phyloP scores from a whole-genome alignment of 1,140 invertebrate genomes.

The Drosophila ogumai region DNA sequence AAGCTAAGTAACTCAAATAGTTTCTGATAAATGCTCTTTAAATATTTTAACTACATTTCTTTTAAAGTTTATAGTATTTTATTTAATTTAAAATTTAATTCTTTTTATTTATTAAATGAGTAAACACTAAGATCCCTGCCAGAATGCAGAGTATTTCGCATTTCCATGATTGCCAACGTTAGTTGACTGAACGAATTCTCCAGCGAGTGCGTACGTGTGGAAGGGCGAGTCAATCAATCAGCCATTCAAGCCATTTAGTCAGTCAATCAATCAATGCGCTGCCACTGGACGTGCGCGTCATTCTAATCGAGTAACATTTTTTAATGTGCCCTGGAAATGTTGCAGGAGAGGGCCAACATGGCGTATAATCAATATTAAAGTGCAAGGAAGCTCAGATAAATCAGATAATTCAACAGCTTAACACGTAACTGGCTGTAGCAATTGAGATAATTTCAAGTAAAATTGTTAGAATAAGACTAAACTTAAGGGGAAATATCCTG shows the following conservation, averaged over 20 bases:
- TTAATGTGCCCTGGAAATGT: conserved; percentile 32
- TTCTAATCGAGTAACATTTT: conserved; percentile 71
- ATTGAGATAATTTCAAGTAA: background rate
- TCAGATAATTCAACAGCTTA: conserved; percentile 7
- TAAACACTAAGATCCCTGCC: background rate
- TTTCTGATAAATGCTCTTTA: background rate
- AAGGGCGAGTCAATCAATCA: conserved; percentile 74
- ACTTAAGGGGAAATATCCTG: conserved; percentile 1
- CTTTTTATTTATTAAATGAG: background rate
- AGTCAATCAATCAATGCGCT: conserved; percentile 76
- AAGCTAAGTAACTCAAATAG: no score
- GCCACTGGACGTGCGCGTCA: conserved; percentile 61
- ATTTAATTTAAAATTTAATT: background rate
- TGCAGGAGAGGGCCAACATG: conserved; percentile 30
- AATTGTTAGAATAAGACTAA: conserved; percentile 3
- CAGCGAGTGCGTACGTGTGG: conserved; percentile 50
- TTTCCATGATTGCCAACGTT: conserved; percentile 6
- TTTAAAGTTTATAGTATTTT: background rate
- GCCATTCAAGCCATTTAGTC: conserved; percentile 80
- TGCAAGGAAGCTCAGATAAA: background rate
- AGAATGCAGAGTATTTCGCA: conserved; percentile 21
- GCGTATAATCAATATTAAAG: conserved; percentile 33
- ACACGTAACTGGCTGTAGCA: background rate
- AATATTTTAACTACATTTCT: background rate
- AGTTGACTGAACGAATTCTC: conserved; percentile 11